Base-by-base conservation (phyloP, 2,797 vertebrate genomes). In the Dicrostonyx torquatus region DNA sequence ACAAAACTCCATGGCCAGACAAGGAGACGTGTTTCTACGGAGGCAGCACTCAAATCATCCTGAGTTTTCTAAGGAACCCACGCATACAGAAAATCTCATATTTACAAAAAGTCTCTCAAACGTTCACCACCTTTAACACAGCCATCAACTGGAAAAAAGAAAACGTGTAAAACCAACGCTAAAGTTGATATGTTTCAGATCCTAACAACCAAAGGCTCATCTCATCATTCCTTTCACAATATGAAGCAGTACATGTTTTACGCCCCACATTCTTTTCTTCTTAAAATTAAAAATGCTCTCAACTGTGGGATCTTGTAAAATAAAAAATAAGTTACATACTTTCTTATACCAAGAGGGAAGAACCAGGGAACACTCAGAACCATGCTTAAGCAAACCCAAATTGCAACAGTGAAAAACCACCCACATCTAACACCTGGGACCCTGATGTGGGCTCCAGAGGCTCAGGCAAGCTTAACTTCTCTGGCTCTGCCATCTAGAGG, bases 1-100 rank as follows among this genome's bases (percentile, higher is more conserved):
- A 31, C 84, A 58, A 43, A 94, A 94, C 20, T 80, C 68, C 76
- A 80, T 18, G 22, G 80, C 73, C 80, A 94, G 37, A 93, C 58
- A 89, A 15, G 66, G 45, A 86, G 13, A 50, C 1, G 22, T 11
- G 66, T 73, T 94, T 93, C 87, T 34, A 91, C 40, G 50, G 7
- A 73, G 37, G 55, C 5, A 66, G 12, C 18, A 87, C 62, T n/a
- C 53, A 93, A 68, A 89, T 37, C 31, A 60, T 53, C 62, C 26
- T n/a, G 29, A 18, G 73, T 92, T 85, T 78, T 14, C 88, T 50
- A 95, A 83, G 37, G 29, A 37, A 88, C 40, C 75, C 50, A 60
- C 13, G 5, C 79, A 24, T 85, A 70, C 2, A 77, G 48, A 84
- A 91, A 89, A 93, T 13, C 34, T 66, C 66, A 79, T 45, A 43